Conservation (phyloP, 2,888 invertebrate species). For the Eupithecia inturbata region DNA sequence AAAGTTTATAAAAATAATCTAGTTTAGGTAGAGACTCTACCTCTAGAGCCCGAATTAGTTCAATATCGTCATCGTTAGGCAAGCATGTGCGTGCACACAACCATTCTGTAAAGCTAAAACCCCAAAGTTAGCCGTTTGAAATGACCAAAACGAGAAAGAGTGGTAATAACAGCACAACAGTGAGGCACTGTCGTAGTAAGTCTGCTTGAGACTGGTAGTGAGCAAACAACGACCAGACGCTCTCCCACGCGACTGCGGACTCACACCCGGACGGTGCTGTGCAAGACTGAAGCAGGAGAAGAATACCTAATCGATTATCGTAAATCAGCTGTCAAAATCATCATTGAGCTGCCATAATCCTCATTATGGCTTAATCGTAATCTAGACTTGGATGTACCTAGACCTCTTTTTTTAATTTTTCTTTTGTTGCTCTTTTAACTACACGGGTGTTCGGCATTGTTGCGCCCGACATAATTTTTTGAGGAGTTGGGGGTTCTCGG, state of each 20-base stretch:
- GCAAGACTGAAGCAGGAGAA: slow-evolving; percentile 16
- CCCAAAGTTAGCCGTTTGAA: neutral
- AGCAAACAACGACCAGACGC: slow-evolving; percentile 36
- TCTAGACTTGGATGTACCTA: neutral
- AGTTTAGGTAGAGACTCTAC: no score
- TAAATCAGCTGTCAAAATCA: neutral
- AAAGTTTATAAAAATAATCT: no score
- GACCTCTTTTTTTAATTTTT: neutral
- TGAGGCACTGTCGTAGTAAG: slow-evolving; percentile 12
- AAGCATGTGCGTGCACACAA: neutral
- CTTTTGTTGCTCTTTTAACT: neutral
- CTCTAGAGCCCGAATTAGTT: neutral
- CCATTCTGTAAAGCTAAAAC: neutral
- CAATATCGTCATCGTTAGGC: neutral
- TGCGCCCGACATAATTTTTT: no score
- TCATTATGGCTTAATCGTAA: neutral
- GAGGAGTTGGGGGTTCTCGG: no score
- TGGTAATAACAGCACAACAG: neutral
- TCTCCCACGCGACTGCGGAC: slow-evolving; percentile 35
- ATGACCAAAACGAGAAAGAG: neutral
- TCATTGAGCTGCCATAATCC: neutral
- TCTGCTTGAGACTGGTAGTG: slow-evolving; percentile 31
- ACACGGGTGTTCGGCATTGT: no score
- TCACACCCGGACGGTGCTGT: slow-evolving; percentile 30
- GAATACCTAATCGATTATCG: neutral